phyloP scores from a whole-genome alignment of 2,888 invertebrate species.

The Ophion ellenae region DNA sequence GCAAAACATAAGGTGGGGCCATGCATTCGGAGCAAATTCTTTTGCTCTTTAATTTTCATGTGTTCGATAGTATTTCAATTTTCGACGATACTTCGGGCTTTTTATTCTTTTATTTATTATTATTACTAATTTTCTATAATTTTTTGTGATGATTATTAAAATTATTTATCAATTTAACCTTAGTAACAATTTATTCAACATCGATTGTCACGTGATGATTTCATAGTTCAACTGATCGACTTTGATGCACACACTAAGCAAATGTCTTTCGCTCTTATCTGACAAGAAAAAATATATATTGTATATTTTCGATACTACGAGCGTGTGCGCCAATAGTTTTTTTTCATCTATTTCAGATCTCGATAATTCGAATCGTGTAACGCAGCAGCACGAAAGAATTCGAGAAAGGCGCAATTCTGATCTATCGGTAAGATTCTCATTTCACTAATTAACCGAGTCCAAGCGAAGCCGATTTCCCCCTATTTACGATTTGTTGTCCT shows the following conservation, averaged over 20 bases:
- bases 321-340: not conserved
- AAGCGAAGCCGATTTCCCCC: not conserved
- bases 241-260: slow-evolving; percentile 65
- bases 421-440: not conserved
- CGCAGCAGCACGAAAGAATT: not conserved
- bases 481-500: not conserved
- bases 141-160: too few relatives aligned
- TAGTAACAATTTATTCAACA: not conserved
- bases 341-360: not conserved
- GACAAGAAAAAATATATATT: slow-evolving; percentile 11
- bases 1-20: too few relatives aligned
- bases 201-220: slow-evolving; percentile 68
- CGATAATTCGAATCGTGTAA: not conserved
- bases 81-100: too few relatives aligned
- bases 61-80: too few relatives aligned
- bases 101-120: too few relatives aligned
- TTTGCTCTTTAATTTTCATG: too few relatives aligned
- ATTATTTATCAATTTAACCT: too few relatives aligned
- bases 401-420: not conserved
- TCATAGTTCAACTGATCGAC: slow-evolving; percentile 73
- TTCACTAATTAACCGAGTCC: too few relatives aligned
- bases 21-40: too few relatives aligned
- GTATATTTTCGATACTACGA: not conserved
- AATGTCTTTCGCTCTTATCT: slow-evolving; percentile 67
- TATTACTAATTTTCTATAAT: too few relatives aligned